Conservation (phyloP, 64 coral and sea anemone species). For the Catalaphyllia jardinei region DNA sequence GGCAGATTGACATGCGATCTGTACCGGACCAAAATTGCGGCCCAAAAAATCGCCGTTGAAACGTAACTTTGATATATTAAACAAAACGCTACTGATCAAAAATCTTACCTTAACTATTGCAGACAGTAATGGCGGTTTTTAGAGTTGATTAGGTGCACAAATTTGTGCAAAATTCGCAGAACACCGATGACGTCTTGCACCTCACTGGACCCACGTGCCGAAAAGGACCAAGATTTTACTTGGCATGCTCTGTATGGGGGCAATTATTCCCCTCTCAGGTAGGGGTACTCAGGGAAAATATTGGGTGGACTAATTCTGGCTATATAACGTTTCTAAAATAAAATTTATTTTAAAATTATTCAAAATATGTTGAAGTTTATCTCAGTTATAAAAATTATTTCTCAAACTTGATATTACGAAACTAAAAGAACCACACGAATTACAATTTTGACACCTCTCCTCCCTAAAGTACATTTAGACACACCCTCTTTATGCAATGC, state of each 20-base stretch:
- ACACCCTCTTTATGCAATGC: neutral
- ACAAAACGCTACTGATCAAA: neutral
- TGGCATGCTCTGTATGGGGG: constrained; percentile 31
- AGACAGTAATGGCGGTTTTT: neutral
- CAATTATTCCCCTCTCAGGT: neutral
- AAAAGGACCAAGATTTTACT: neutral
- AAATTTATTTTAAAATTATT: neutral
- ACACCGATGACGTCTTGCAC: neutral
- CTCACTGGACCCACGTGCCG: constrained; percentile 19
- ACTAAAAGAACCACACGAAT: neutral
- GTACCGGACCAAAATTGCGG: neutral
- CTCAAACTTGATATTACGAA: neutral
- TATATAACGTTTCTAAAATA: neutral
- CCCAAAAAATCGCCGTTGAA: neutral
- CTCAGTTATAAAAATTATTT: neutral
- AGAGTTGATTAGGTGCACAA: neutral
- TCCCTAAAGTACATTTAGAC: neutral
- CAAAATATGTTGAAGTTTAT: neutral
- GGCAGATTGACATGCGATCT: no score
- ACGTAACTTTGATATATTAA: neutral
- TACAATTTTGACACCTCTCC: neutral
- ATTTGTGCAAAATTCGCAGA: constrained; percentile 25
- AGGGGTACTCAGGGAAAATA: neutral
- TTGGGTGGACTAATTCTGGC: neutral
- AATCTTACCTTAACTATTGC: neutral